These are phyloP conservation scores for Catagonus wagneri DNA, from an alignment of 2,113 vertebrate genomes.

Conservation along the genomic window DNA sequence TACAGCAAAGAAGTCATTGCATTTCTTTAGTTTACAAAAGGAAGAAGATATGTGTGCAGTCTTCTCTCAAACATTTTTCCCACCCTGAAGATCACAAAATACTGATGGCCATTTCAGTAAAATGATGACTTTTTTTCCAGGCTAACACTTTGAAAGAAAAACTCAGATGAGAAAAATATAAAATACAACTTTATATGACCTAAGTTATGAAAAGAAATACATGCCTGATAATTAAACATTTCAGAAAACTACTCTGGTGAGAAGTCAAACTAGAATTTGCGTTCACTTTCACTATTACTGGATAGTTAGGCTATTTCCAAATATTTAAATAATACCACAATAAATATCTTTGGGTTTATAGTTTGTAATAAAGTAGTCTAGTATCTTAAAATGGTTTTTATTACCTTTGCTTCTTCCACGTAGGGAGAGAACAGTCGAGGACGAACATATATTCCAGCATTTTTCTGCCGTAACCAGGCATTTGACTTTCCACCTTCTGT, in stretches of 20 bases:
- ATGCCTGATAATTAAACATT: constrained; percentile 55
- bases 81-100: not conserved
- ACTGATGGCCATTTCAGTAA: constrained; percentile 19
- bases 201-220: constrained; percentile 65
- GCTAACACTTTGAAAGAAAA: constrained; percentile 41
- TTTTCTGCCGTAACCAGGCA: constrained; percentile 97
- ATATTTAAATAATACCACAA: not conserved
- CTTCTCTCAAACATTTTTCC: constrained; percentile 13
- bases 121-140: constrained; percentile 10
- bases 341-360: not conserved
- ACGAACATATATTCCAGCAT: constrained; percentile 96
- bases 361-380: not conserved
- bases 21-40: constrained; percentile 31
- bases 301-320: not conserved
- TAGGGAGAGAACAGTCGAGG: constrained; percentile 95
- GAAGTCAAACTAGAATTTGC: constrained; percentile 34
- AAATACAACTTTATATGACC: constrained; percentile 21
- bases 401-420: constrained; percentile 99
- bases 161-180: constrained; percentile 48
- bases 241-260: constrained; percentile 34
- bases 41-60: not conserved
- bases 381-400: not conserved
- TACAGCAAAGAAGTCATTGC: not conserved
- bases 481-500: constrained; percentile 97
- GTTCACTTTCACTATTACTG: constrained; percentile 14